Evolutionary conservation across 2,797 vertebrate genomes (phyloP), one percentile per base, ranked within the genome.

Genomic region (Delichon dasypus): DNA sequence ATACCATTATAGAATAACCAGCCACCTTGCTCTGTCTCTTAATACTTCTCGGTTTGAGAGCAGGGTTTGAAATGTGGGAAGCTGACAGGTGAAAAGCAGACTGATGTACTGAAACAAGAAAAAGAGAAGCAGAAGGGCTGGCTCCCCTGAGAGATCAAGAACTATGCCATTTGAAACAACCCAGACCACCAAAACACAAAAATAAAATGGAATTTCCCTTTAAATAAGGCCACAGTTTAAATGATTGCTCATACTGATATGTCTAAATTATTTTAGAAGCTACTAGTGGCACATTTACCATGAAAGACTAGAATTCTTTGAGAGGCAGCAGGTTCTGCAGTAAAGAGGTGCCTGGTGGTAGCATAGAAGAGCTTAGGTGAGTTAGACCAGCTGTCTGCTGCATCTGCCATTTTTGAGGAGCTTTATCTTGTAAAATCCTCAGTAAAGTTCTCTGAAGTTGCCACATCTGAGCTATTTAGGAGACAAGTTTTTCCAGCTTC

Each of bases 401-500:
- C 58, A 68, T 93, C 58, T 93, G 44, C 38, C 84, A 54, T 82
- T 97, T 93, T 51, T 91, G 82, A 95, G 51, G 70, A 96, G 34
- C 50, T 94, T 87, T 94, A 40, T 85, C 50, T 91, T 89, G 18
- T 29, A 74, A 94, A 87, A 85, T 67, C 78, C 57, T 96, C 80
- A 74, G 71, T 92, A 64, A 80, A 94, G 60, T 86, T 89, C 51
- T 85, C 32, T 89, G 87, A 19, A 67, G 53, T 90, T 65, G 30
- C 29, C 61, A 71, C 21, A 5, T 71, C 50, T 68, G 72, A 93
- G 40, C 10, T 65, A 89, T 93, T 89, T 88, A 92, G 83, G 51
- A 66, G 62, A 26, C 45, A 47, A 55, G 51, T 95, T 92, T 94
- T 96, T 92, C 88, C 86, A 93, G 81, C 74, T 96, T 95, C 42